Base-by-base conservation (phyloP, 2,113 vertebrate species). In the Pungitius pungitius region DNA sequence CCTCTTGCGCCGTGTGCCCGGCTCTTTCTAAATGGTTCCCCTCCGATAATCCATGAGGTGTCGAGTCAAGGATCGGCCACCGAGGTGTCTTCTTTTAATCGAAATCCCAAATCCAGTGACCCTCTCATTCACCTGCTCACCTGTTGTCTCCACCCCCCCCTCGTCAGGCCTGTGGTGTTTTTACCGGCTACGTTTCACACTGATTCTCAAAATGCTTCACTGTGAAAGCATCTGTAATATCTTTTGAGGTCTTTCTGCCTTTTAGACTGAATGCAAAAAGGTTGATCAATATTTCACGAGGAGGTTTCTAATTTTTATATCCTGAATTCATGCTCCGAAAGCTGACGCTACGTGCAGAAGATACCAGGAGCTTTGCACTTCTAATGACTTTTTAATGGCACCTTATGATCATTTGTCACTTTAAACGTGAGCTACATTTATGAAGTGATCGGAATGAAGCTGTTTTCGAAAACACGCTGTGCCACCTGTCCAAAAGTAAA, bases 381-480 rank as follows among this genome's bases (percentile, higher is more conserved):
- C 6, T 65, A 62, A 84, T 78, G 40, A 78, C 58, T 73, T 27
- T 70, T 57, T 68, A 57, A 67, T n/a, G 10, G 20, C 8, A 43
- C 45, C 33, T 39, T 61, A 10, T n/a, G 27, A 57, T 62, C 1
- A 62, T 83, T 78, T 76, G 76, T 70, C 59, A 73, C n/a, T 64
- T 42, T 68, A 30, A 20, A 20, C 30, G 30, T 9, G 26, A 39
- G 60, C 65, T 73, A 67, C 56, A 81, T 77, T 73, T 24, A 88
- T 66, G 52, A 76, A 61, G 56, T 54, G 17, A 74, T 73, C 27
- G 54, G 37, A 76, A 51, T 49, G 51, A 58, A 76, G 69, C 57
- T n/a, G 68, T 73, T 27, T 58, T 47, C 55, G 35, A 73, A 82
- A 78, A 68, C 57, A 59, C 26, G 15, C 61, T 80, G 75, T 71